Percentiles rank a stretch among this genome's conserved stretches.
These are phyloP conservation scores for Canis aureus DNA, from an alignment of 2,113 vertebrate species.

Conservation along the genomic window DNA sequence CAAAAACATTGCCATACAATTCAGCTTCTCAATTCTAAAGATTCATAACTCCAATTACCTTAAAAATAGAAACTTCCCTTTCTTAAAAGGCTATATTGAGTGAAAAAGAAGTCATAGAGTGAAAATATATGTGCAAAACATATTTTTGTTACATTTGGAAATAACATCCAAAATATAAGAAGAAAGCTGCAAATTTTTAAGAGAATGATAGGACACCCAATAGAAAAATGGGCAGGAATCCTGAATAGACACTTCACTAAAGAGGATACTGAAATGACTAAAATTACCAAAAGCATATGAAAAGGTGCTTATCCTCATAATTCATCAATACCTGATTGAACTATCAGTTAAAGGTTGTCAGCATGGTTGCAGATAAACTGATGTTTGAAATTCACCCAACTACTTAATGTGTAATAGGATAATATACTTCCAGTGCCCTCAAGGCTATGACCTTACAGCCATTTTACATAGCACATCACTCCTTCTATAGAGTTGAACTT, in stretches of 20 bases:
- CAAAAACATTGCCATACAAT: neutral
- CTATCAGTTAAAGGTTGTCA: neutral
- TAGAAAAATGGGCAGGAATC: neutral
- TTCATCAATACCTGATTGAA: neutral
- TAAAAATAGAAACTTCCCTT: neutral
- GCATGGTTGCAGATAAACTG: slow-evolving; percentile 67
- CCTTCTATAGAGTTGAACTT: slow-evolving; percentile 73
- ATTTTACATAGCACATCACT: slow-evolving; percentile 81
- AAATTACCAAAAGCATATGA: neutral
- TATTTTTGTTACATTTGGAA: neutral
- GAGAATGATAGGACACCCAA: neutral
- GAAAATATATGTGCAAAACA: neutral
- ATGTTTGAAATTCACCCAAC: slow-evolving; percentile 56
- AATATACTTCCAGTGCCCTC: slow-evolving; percentile 65
- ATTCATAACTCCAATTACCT: neutral
- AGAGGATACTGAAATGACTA: neutral
- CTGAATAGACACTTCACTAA: neutral
- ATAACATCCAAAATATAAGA: neutral
- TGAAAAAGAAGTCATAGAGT: neutral
- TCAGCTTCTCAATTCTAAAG: neutral
- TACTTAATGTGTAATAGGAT: slow-evolving; percentile 65
- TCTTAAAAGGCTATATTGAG: neutral
- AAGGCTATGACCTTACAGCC: slow-evolving; percentile 62
- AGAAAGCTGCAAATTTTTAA: neutral
- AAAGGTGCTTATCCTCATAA: neutral